phyloP scores from a whole-genome alignment of 1,140 invertebrate species.

The Drosophila sechellia region DNA sequence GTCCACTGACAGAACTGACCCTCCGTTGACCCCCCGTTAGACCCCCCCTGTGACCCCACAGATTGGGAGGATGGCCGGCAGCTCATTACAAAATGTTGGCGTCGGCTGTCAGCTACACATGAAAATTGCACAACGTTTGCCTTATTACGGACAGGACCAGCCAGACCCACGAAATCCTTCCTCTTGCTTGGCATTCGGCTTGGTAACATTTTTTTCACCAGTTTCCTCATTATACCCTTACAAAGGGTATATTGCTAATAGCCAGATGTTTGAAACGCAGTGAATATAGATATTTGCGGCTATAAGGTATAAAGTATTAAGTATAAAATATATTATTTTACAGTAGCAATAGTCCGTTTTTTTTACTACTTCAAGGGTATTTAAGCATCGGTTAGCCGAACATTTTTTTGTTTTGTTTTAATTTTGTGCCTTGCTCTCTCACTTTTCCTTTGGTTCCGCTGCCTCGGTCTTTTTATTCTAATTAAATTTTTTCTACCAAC shows the following conservation, averaged over 20 bases:
- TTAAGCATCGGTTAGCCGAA: too few relatives aligned
- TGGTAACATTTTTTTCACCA: conserved; percentile 11
- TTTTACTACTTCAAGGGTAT: too few relatives aligned
- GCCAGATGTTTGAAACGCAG: too few relatives aligned
- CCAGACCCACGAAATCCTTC: conserved; percentile 25
- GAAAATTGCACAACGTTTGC: conserved; percentile 82
- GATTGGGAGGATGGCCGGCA: conserved; percentile 6
- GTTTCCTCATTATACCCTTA: conserved; percentile 28
- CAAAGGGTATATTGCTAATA: too few relatives aligned
- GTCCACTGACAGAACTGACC: conserved; percentile 47
- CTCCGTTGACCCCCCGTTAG: conserved; percentile 6
- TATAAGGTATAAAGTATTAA: too few relatives aligned
- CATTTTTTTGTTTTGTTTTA: conserved; percentile 44
- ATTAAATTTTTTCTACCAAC: conserved; percentile 74
- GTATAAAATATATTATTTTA: too few relatives aligned
- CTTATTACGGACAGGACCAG: conserved; percentile 62
- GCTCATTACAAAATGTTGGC: conserved; percentile 75
- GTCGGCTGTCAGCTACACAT: conserved; percentile 79
- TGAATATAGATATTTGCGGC: too few relatives aligned
- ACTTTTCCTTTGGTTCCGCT: conserved; percentile 33
- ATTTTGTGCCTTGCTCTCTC: conserved; percentile 55
- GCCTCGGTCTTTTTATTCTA: conserved; percentile 76
- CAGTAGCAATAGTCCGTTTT: too few relatives aligned
- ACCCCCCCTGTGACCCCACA: conserved; percentile 1
- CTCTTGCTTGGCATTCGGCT: conserved; percentile 22